Evolutionary conservation across 2,797 vertebrate genomes (phyloP), one percentile per base, ranked within the genome.

Genomic region (Choloepus didactylus): DNA sequence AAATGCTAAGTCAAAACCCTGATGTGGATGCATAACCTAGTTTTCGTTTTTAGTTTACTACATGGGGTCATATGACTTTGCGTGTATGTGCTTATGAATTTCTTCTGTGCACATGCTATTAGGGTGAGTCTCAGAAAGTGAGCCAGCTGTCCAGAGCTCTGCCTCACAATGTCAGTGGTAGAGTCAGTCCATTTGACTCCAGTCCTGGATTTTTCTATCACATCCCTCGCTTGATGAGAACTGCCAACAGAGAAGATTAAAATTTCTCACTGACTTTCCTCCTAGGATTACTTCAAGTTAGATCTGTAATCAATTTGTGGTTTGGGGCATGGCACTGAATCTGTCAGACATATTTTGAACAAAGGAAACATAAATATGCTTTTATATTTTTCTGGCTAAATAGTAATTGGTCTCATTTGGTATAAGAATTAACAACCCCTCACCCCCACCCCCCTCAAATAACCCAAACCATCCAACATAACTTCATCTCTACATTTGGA

Each of bases 341-440:
- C 76, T 84, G 4, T 92, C 67, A 69, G 85, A 79, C 6, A 70
- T 59, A 54, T 84, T 91, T 85, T 62, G 51, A 86, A 89, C 51
- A 89, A 82, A 73, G 41, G 56, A 62, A 82, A 73, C 5, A 29
- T 81, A 82, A 86, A 73, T 75, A 49, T 10, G 3, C 35, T 84
- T 67, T 82, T 80, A 54, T 35, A 19, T 60, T 72, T 81, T 56
- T 72, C 46, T 35, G 62, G 44, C 83, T 73, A 59, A 62, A 44
- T 62, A 89, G 59, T 80, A 76, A 77, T 67, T 15, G 54, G 23
- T 70, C 29, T 66, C n/a, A 41, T 81, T 83, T 75, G 12, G 38
- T 67, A 3, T 86, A 46, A 77, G 46, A 92, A 62, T 67, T 41
- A 91, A 49, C 41, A 35, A 38, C 31, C 35, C 11, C 51, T 15